Evolutionary conservation across 2,797 vertebrate genomes (phyloP).

Genomic region (Melanotaenia nigrans): DNA sequence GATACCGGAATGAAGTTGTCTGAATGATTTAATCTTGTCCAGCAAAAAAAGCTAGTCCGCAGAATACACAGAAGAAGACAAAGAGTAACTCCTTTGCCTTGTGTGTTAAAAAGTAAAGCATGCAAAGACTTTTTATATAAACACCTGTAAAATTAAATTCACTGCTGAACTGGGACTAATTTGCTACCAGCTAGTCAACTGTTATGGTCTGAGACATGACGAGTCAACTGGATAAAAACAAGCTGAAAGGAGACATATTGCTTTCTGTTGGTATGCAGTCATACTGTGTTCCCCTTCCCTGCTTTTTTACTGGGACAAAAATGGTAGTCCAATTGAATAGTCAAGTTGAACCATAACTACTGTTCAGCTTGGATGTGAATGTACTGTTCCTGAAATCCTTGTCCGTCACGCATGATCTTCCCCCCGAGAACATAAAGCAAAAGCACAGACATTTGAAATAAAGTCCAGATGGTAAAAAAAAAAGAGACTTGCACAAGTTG

Average conservation of each 20-base stretch:
- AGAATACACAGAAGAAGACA: too few relatives aligned
- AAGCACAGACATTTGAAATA: not conserved
- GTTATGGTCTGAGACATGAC: not conserved
- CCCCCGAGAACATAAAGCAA: not conserved
- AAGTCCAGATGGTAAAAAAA: not conserved
- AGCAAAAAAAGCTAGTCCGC: too few relatives aligned
- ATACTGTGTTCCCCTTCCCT: not conserved
- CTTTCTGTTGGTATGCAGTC: not conserved
- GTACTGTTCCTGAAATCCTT: not conserved
- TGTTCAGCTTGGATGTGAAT: not conserved
- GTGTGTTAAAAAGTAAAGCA: too few relatives aligned
- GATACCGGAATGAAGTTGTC: too few relatives aligned
- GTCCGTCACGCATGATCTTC: not conserved
- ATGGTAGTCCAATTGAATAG: not conserved
- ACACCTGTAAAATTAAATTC: too few relatives aligned
- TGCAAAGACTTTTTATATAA: too few relatives aligned
- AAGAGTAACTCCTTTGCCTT: too few relatives aligned
- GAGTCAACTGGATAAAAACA: not conserved
- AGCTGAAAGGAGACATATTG: not conserved
- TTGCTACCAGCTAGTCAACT: not conserved
- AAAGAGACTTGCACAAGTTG: not conserved
- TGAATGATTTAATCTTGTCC: too few relatives aligned
- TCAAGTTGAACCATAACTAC: not conserved
- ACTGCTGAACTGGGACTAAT: not conserved
- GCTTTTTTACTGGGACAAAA: not conserved